Conservation (phyloP, 2,797 vertebrate species). For the Arrhamphus sclerolepis region DNA sequence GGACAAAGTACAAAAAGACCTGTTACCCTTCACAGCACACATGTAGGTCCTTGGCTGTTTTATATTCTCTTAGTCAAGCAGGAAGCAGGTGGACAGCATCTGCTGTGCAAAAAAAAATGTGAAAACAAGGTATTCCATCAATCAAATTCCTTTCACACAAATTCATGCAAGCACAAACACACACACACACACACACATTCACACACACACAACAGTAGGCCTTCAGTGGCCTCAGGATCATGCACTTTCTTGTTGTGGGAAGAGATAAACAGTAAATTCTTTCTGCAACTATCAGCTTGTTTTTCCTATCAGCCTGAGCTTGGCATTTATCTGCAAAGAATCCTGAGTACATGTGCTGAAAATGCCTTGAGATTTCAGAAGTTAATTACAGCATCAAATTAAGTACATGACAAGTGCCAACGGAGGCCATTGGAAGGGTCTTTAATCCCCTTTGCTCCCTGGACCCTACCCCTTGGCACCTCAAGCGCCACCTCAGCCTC, state of each 20-base stretch:
- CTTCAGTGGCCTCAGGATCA: constrained; percentile 39
- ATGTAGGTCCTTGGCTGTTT: constrained; percentile 48
- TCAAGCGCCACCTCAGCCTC: constrained; percentile 60
- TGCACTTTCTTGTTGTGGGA: constrained; percentile 39
- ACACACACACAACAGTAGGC: constrained; percentile 33
- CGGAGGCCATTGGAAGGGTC: constrained; percentile 56
- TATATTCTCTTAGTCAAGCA: constrained; percentile 51
- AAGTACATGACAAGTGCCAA: constrained; percentile 74
- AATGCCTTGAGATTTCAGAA: constrained; percentile 72
- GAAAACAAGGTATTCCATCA: constrained; percentile 56
- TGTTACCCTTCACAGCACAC: constrained; percentile 38
- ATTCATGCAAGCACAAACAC: constrained; percentile 28
- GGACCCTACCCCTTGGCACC: constrained; percentile 44
- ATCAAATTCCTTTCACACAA: constrained; percentile 51
- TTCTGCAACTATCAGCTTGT: constrained; percentile 50
- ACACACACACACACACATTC: constrained; percentile 30
- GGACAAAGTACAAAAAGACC: constrained; percentile 18
- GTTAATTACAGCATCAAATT: constrained; percentile 80
- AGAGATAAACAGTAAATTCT: constrained; percentile 57
- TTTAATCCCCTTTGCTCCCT: constrained; percentile 67
- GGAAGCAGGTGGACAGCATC: constrained; percentile 61
- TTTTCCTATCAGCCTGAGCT: constrained; percentile 34
- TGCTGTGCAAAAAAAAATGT: constrained; percentile 53
- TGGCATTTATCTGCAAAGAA: constrained; percentile 60
- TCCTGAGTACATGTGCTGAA: constrained; percentile 43